Conservation (phyloP, 2,113 vertebrate species). For the Mobula hypostoma region DNA sequence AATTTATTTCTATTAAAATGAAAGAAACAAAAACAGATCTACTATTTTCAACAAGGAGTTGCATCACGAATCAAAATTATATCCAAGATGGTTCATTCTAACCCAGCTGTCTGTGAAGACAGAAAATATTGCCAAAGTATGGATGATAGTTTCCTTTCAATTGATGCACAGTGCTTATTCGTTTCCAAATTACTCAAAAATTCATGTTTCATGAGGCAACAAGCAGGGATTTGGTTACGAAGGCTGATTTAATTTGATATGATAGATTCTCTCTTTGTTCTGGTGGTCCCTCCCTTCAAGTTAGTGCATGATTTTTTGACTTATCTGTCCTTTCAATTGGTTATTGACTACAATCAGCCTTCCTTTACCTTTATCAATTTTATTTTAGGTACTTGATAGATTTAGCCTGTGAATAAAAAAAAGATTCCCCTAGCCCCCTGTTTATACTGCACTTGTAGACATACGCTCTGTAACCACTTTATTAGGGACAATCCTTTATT, state of each 20-base stretch:
- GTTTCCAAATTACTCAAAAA: background rate
- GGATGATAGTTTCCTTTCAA: background rate
- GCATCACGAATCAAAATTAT: background rate
- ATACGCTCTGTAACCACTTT: no score
- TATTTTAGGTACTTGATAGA: background rate
- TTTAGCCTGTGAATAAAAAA: background rate
- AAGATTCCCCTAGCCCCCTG: background rate
- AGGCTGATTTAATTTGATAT: background rate
- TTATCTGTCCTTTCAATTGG: conserved; percentile 12
- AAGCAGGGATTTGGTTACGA: background rate
- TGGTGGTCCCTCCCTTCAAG: background rate
- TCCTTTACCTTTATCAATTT: background rate
- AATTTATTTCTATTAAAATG: background rate
- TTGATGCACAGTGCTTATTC: background rate
- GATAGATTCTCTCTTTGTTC: background rate
- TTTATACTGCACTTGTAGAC: background rate
- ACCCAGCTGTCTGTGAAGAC: background rate
- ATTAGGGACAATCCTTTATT: no score
- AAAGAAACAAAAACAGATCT: background rate
- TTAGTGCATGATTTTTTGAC: background rate
- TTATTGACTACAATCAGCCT: background rate
- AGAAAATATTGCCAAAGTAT: background rate
- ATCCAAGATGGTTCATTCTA: background rate
- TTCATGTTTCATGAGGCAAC: background rate
- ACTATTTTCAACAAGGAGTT: background rate